These are phyloP conservation scores for Nomada hirtipes DNA, from an alignment of 2,888 invertebrate species.

Conservation along the genomic window DNA sequence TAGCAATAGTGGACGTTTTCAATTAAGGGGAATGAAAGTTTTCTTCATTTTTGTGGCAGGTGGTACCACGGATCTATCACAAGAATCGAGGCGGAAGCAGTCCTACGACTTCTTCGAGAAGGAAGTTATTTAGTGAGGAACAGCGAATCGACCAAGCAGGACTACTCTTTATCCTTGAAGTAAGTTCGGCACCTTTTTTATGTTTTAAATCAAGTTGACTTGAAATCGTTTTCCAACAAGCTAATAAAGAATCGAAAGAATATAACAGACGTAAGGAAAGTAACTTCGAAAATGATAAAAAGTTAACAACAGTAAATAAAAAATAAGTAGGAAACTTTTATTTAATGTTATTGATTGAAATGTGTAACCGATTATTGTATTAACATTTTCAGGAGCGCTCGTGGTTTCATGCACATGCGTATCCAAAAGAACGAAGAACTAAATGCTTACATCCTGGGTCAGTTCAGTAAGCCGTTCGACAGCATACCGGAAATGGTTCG, in stretches of 20 bases:
- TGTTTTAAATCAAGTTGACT: too few species aligned
- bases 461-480: slow-evolving; percentile 96
- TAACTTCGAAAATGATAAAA: background rate
- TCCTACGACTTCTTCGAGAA: slow-evolving; percentile 92
- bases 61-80: slow-evolving; percentile 99
- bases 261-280: slow-evolving; percentile 85
- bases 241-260: slow-evolving; percentile 86
- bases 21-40: background rate
- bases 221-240: background rate
- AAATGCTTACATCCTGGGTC: slow-evolving; percentile 95
- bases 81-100: slow-evolving; percentile 95
- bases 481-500: slow-evolving; percentile 97
- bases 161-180: slow-evolving; percentile 98
- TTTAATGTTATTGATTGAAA: background rate
- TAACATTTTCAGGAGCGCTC: slow-evolving; percentile 89
- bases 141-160: slow-evolving; percentile 96
- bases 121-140: slow-evolving; percentile 97
- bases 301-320: too few species aligned
- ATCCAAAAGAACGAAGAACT: slow-evolving; percentile 91
- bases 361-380: background rate
- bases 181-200: slow-evolving; percentile 85
- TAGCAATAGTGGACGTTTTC: too few species aligned
- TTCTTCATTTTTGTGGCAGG: slow-evolving; percentile 83
- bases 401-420: slow-evolving; percentile 98
- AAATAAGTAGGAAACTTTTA: too few species aligned